A percentile compares a stretch with the other conserved stretches of the same genome.
phyloP scores from a whole-genome alignment of 2,797 vertebrate genomes.

The Scolopax bukidnonensis region DNA sequence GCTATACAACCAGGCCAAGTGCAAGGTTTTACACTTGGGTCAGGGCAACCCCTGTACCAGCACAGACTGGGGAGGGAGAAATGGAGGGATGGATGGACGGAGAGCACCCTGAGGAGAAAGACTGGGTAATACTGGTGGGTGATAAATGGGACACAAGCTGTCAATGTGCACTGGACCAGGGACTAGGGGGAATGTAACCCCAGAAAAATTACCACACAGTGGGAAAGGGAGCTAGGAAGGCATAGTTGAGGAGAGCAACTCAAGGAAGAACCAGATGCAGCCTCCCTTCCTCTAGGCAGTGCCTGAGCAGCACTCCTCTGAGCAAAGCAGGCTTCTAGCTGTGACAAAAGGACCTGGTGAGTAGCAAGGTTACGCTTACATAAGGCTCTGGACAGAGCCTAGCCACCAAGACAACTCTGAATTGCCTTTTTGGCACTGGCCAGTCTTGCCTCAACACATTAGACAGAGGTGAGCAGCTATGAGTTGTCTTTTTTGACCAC shows the following conservation, averaged over 20 bases:
- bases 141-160: not conserved
- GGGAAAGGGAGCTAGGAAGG: not conserved
- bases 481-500: not conserved
- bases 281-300: not conserved
- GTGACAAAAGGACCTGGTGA: not conserved
- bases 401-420: not conserved
- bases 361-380: not conserved
- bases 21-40: not conserved
- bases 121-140: too few species aligned
- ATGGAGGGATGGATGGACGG: not conserved
- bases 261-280: not conserved
- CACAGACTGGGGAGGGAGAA: not conserved
- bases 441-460: not conserved
- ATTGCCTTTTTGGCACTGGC: not conserved
- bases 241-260: not conserved
- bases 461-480: not conserved
- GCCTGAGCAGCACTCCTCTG: not conserved
- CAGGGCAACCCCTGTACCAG: not conserved
- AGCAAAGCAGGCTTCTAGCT: not conserved
- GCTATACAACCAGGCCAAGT: not conserved
- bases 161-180: not conserved
- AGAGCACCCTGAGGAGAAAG: too few species aligned
- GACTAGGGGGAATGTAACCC: not conserved
- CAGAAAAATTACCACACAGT: rapidly evolving
- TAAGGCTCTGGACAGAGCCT: not conserved